phyloP scores from a whole-genome alignment of 2,797 vertebrate genomes.

The Brachymystax lenok region DNA sequence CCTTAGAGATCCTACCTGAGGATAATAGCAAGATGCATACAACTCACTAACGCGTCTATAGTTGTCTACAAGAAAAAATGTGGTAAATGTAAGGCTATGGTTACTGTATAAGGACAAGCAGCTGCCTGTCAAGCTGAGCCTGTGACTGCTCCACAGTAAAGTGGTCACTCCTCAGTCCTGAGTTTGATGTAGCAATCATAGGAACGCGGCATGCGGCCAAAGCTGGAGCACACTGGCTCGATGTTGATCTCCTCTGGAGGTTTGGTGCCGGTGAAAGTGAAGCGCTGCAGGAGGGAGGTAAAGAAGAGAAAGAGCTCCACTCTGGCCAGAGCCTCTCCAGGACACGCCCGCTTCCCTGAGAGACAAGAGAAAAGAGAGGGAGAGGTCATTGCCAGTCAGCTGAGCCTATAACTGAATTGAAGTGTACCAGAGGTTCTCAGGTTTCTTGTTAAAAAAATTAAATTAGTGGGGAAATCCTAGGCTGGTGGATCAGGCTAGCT shows the following conservation, averaged over 20 bases:
- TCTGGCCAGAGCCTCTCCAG: conserved; percentile 52
- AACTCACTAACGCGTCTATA: background rate
- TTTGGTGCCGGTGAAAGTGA: conserved; percentile 42
- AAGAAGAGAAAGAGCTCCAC: conserved; percentile 53
- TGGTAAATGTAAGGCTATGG: background rate
- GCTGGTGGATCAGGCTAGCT: too few relatives aligned
- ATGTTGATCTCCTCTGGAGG: conserved; percentile 42
- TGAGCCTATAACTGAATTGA: background rate
- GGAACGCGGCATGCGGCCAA: conserved; percentile 31
- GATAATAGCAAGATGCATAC: background rate
- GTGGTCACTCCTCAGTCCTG: conserved; percentile 7
- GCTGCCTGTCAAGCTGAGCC: background rate
- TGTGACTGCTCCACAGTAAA: background rate
- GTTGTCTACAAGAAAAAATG: background rate
- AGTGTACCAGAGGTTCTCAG: too few relatives aligned
- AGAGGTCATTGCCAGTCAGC: background rate
- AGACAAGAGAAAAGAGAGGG: background rate
- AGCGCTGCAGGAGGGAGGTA: conserved; percentile 50
- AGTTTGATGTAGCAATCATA: conserved; percentile 42
- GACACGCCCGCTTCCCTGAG: conserved; percentile 51
- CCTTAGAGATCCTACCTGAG: background rate
- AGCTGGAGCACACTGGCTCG: conserved; percentile 34
- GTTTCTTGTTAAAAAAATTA: too few relatives aligned
- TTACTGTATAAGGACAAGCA: too few relatives aligned
- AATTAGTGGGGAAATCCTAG: too few relatives aligned